Evolutionary conservation across 2,113 vertebrate species (phyloP).

Genomic region (Axis porcinus): DNA sequence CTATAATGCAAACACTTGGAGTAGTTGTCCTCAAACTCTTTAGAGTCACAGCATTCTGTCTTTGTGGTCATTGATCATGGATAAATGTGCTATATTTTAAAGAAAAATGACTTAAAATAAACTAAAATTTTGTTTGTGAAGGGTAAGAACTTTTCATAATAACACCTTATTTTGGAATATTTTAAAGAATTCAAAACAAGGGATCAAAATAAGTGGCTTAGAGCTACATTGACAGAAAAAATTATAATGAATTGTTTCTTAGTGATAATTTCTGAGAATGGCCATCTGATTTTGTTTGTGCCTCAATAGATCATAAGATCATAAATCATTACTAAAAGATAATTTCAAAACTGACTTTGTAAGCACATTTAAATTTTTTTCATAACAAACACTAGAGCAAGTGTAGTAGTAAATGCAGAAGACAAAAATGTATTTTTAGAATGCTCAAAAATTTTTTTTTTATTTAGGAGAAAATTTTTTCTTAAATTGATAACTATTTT

Average conservation of each 20-base stretch:
- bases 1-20: background rate
- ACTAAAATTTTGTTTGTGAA: conserved; percentile 5
- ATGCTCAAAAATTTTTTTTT: background rate
- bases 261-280: background rate
- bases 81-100: background rate
- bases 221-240: background rate
- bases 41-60: background rate
- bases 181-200: background rate
- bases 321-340: background rate
- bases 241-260: background rate
- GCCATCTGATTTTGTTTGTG: background rate
- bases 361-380: background rate
- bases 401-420: background rate
- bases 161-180: background rate
- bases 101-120: background rate
- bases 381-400: background rate
- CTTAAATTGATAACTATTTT: background rate
- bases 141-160: background rate
- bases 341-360: background rate
- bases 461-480: conserved; percentile 27
- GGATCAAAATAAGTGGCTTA: background rate
- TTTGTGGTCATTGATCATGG: background rate
- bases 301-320: background rate
- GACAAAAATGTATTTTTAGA: background rate
- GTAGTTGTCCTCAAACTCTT: background rate